Evolutionary conservation across 2,888 invertebrate species (phyloP).

Genomic region (Tortrix viridana): DNA sequence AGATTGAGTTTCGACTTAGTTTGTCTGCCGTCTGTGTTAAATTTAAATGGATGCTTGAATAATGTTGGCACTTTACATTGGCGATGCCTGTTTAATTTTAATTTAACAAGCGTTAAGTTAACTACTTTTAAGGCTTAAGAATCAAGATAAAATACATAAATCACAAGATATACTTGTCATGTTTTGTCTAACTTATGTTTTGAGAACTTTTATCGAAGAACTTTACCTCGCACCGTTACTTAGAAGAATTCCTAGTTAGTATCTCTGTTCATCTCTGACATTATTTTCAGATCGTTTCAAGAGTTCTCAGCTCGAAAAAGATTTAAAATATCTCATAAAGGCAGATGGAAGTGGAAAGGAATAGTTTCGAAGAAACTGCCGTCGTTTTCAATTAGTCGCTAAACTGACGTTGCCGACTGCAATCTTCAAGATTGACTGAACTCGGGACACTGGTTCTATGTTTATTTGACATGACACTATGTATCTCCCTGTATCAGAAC

Average conservation of each 20-base stretch:
- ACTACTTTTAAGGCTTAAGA: too few species aligned
- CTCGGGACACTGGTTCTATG: slow-evolving; percentile 10
- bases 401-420: slow-evolving; percentile 45
- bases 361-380: slow-evolving; percentile 48
- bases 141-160: neutral
- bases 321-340: slow-evolving; percentile 40
- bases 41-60: neutral
- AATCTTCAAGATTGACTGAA: slow-evolving; percentile 30
- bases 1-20: slow-evolving; percentile 32
- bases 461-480: slow-evolving; percentile 11
- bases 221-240: slow-evolving; percentile 17
- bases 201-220: too few species aligned
- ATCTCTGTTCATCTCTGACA: slow-evolving; percentile 15
- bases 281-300: slow-evolving; percentile 23
- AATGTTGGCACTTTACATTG: slow-evolving; percentile 10
- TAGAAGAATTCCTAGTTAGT: slow-evolving; percentile 14
- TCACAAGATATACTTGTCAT: neutral
- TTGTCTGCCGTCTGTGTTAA: slow-evolving; percentile 5
- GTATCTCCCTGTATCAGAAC: slow-evolving; percentile 1
- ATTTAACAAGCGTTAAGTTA: too few species aligned
- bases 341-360: slow-evolving; percentile 40
- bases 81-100: too few species aligned
- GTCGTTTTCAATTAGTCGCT: slow-evolving; percentile 60
- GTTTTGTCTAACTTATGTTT: neutral
- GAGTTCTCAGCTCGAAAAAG: slow-evolving; percentile 31